A percentile compares a stretch with the other conserved stretches of the same genome.
phyloP scores from a whole-genome alignment of 2,113 vertebrate genomes.

The Morphnarchus princeps region DNA sequence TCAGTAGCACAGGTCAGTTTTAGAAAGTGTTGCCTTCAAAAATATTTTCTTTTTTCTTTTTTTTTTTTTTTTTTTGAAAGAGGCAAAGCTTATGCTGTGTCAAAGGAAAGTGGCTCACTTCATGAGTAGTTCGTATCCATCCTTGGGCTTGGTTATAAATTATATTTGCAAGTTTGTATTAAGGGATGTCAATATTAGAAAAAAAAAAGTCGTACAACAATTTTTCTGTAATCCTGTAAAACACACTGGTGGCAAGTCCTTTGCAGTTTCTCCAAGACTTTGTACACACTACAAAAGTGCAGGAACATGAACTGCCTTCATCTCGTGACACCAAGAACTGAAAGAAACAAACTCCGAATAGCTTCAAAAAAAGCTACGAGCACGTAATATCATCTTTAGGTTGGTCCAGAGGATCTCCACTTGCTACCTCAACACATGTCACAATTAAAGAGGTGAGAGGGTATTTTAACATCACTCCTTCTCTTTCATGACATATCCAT shows the following conservation, averaged over 20 bases:
- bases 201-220: background rate
- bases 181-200: conserved; percentile 25
- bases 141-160: conserved; percentile 50
- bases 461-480: conserved; percentile 26
- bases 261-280: conserved; percentile 32
- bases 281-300: conserved; percentile 54
- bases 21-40: conserved; percentile 57
- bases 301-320: conserved; percentile 37
- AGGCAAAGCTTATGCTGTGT: conserved; percentile 24
- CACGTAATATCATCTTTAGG: conserved; percentile 28
- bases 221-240: conserved; percentile 57
- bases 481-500: conserved; percentile 20
- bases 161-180: conserved; percentile 17
- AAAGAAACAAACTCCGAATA: conserved; percentile 63
- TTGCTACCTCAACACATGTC: conserved; percentile 6
- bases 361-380: conserved; percentile 63
- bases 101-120: conserved; percentile 10
- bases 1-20: conserved; percentile 8
- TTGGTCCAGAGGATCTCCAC: conserved; percentile 22
- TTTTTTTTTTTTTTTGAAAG: background rate
- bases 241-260: conserved; percentile 39
- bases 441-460: conserved; percentile 58
- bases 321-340: conserved; percentile 49
- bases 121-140: background rate
- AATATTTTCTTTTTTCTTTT: background rate